phyloP scores from a whole-genome alignment of 2,797 vertebrate species.

The Rhinatrema bivittatum region DNA sequence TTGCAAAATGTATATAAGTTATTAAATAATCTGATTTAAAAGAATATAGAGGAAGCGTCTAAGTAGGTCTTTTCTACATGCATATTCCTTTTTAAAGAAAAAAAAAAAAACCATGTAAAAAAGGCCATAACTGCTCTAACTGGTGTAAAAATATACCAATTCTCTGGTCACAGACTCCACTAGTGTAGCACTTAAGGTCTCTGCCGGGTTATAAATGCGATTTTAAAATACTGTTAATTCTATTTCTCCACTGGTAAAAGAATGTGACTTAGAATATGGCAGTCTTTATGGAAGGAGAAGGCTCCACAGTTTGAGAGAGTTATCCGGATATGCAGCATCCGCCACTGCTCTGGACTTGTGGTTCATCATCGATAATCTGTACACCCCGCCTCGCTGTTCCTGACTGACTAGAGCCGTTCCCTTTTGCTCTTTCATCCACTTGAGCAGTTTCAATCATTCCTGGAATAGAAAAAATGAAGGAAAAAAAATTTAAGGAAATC shows the following conservation, averaged over 20 bases:
- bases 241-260: slow-evolving; percentile 65
- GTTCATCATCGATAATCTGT: slow-evolving; percentile 93
- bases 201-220: slow-evolving; percentile 64
- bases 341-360: slow-evolving; percentile 69
- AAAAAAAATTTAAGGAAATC: too few relatives aligned
- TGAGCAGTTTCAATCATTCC: slow-evolving; percentile 96
- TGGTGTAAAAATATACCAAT: slow-evolving; percentile 71
- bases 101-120: slow-evolving; percentile 60
- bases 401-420: slow-evolving; percentile 80
- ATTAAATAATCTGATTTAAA: slow-evolving; percentile 83
- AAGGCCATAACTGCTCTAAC: slow-evolving; percentile 75
- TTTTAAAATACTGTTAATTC: slow-evolving; percentile 73
- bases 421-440: slow-evolving; percentile 85
- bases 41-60: slow-evolving; percentile 78
- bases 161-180: slow-evolving; percentile 66
- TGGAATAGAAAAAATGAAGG: slow-evolving; percentile 33
- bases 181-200: slow-evolving; percentile 75
- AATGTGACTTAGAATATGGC: slow-evolving; percentile 64
- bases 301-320: slow-evolving; percentile 58
- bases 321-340: slow-evolving; percentile 89
- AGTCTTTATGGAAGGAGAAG: slow-evolving; percentile 62
- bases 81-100: slow-evolving; percentile 67
- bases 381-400: slow-evolving; percentile 77
- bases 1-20: slow-evolving; percentile 73
- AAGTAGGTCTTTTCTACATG: slow-evolving; percentile 84